A percentile compares a stretch with the other conserved stretches of the same genome.
These are phyloP conservation scores for Sthenelais limicola DNA, from an alignment of 2,888 invertebrate species.

Conservation along the genomic window DNA sequence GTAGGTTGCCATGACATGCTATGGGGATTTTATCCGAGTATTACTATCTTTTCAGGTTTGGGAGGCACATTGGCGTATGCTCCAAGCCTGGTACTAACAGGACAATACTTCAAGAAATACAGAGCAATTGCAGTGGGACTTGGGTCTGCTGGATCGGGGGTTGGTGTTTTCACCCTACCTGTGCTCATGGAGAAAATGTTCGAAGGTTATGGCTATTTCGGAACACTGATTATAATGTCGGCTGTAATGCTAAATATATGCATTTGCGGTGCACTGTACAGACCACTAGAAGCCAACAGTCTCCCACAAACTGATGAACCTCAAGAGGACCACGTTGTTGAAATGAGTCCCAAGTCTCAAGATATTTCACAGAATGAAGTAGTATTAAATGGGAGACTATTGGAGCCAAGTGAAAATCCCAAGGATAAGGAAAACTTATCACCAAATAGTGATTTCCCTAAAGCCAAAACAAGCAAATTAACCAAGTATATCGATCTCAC, in stretches of 20 bases:
- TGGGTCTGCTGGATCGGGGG: slow-evolving; percentile 38
- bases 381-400: too few relatives aligned
- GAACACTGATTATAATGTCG: slow-evolving; percentile 35
- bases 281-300: slow-evolving; percentile 34
- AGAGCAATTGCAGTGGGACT: slow-evolving; percentile 42
- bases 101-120: slow-evolving; percentile 43
- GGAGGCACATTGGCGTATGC: slow-evolving; percentile 44
- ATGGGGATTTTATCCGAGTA: too few relatives aligned
- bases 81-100: slow-evolving; percentile 43
- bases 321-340: too few relatives aligned
- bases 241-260: slow-evolving; percentile 40
- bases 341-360: too few relatives aligned
- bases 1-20: too few relatives aligned
- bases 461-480: not conserved
- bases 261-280: slow-evolving; percentile 32
- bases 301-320: not conserved
- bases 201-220: slow-evolving; percentile 38
- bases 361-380: too few relatives aligned
- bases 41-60: slow-evolving; percentile 44
- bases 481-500: slow-evolving; percentile 39
- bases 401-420: too few relatives aligned
- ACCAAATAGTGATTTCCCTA: not conserved
- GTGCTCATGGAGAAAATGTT: slow-evolving; percentile 34
- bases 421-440: too few relatives aligned
- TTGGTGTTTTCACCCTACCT: slow-evolving; percentile 42